Evolutionary conservation across 2,888 invertebrate genomes (phyloP), one percentile per base, ranked within the genome.

Genomic region (Coenonympha glycerion): DNA sequence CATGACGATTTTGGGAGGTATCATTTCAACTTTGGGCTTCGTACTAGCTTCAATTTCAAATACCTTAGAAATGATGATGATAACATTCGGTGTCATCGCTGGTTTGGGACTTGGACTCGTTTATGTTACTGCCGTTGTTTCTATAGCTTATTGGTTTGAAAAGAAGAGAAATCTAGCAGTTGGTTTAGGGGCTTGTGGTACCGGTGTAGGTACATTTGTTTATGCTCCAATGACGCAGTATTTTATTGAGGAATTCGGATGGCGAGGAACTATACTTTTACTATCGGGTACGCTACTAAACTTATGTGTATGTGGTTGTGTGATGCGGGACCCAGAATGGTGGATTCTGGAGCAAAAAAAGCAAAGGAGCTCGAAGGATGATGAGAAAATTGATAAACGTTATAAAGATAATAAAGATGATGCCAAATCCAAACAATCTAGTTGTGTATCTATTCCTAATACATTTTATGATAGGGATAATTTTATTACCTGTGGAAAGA

Each of bases 101-200:
- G 96, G 96, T 1, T 74, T 96, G 52, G 96, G 96, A 1, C 84
- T 96, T 57, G 95, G 95, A 4, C 78, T 95, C 42, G 94, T 94
- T 45, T 96, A 95, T 71, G 95, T 96, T 8, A 94, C 96, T 2
- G 95, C 96, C 4, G 96, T 96, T 3, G 96, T 96, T 3, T 93
- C 94, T 47, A 94, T 97, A 52, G 96, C 96, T 5, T 96, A 95
- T 71, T 97, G 96, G 92, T 97, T 97, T 76, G 95, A 96, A 65
- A 94, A 94, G 75, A 93, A 92, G 68, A 89, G 96, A 28, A 93
- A 93, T 37, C 88, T 96, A 57, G 96, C 96, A 3, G 95, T 95
- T 3, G 95, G 96, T 2, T 85, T 96, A 48, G 94, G 95, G 1
- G 95, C 95, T 0, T 95, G 95, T 63, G 96, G 96, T 4, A 95